Base-by-base conservation (phyloP, 1,140 invertebrate species). In the Nephila pilipes region DNA sequence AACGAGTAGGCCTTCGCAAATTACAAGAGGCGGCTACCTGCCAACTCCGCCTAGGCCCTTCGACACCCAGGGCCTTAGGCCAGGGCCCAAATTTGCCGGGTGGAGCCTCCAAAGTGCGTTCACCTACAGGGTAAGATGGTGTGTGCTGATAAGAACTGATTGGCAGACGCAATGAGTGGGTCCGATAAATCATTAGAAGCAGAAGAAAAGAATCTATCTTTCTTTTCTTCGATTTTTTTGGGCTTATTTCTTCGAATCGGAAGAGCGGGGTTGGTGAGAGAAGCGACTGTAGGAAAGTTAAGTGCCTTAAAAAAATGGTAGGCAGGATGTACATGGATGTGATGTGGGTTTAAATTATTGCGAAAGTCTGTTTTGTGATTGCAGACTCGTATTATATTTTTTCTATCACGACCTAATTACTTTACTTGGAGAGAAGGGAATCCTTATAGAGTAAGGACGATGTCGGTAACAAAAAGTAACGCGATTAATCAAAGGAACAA, bases 31-130 rank as follows among this genome's bases (percentile, higher is more conserved):
- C 63, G 58, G 55, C 20, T 88, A 88, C 58, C 63, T 88, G 32
- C 63, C 63, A 54, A 54, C 85, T 88, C 87, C 87, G 87, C 87
- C 87, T 88, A 88, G 63, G 63, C 63, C 63, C 55, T 88, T 88
- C 65, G 63, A 88, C 87, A 75, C 87, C 87, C 87, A 75, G 20
- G 25, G 60, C 87, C 87, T 22, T 32, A 75, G 87, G 87, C 38
- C 87, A 63, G 63, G 38, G 58, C 87, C 87, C 87, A 88, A 88
- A 88, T 88, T 88, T 88, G 54, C 87, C 63, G 63, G 87, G 87
- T 88, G 87, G 87, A 88, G 87, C 87, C 58, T 22, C 6, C 25
- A 88, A 88, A 75, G 87, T 88, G 46, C 87, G 46, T 88, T 88
- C 87, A 88, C 63, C 87, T 46, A 75, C 32, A 18, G 46, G 36